These are phyloP conservation scores for Coluber constrictor DNA, from an alignment of 2,797 vertebrate genomes.

Conservation along the genomic window DNA sequence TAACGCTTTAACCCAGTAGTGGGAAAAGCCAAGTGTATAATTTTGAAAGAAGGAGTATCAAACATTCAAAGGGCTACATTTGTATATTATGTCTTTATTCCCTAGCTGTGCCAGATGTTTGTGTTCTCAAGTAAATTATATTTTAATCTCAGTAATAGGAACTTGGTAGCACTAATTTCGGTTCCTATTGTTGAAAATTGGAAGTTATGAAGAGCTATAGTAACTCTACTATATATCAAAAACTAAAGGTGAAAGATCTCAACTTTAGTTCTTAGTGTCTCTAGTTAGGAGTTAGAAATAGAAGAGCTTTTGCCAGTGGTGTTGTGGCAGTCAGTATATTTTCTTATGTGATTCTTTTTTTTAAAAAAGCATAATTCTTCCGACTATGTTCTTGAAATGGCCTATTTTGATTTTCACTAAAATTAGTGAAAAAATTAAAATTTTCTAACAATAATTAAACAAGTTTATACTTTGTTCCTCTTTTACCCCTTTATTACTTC, in stretches of 20 bases:
- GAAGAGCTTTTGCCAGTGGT: not conserved
- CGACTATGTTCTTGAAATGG: not conserved
- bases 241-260: not conserved
- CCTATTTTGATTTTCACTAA: not conserved
- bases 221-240: not conserved
- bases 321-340: not conserved
- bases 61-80: not conserved
- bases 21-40: not conserved
- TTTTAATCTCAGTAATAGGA: not conserved
- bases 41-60: not conserved
- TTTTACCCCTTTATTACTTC: not conserved
- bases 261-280: not conserved
- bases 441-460: not conserved
- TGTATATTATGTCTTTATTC: not conserved
- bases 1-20: not conserved
- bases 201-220: not conserved
- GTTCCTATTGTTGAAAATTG: not conserved
- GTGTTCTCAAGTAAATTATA: not conserved
- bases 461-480: not conserved
- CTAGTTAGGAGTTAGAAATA: not conserved
- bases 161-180: not conserved
- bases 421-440: not conserved
- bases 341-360: not conserved
- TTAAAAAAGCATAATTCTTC: not conserved
- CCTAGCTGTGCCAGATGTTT: not conserved